Evolutionary conservation across 2,113 vertebrate species (phyloP).

Genomic region (Cryptotis parvus): DNA sequence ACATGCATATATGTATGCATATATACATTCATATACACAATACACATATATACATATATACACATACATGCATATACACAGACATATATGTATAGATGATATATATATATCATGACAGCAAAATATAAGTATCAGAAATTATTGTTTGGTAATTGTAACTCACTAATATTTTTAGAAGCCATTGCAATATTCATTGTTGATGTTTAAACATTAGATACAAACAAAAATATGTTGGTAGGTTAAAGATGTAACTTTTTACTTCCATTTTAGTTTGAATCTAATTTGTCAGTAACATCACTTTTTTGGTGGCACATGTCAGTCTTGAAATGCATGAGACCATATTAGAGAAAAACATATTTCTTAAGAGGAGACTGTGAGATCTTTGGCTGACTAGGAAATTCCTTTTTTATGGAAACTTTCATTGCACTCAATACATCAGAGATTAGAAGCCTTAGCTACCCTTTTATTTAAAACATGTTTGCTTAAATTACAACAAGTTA

Average conservation of each 20-base stretch:
- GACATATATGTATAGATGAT: not conserved
- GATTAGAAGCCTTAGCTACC: conserved; percentile 84
- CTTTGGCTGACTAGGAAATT: conserved; percentile 80
- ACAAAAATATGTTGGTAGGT: not conserved
- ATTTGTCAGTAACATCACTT: conserved; percentile 46
- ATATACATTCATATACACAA: no score
- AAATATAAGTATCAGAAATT: not conserved
- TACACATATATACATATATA: no score
- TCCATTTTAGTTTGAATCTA: not conserved
- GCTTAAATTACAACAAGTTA: conserved; percentile 87
- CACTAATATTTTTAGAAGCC: not conserved
- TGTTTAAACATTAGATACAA: conserved; percentile 67
- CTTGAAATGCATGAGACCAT: conserved; percentile 54
- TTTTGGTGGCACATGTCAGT: conserved; percentile 17
- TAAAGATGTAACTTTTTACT: conserved; percentile 19
- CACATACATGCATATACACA: not conserved
- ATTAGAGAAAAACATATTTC: conserved; percentile 71
- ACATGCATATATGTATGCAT: not conserved
- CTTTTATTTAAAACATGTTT: conserved; percentile 88
- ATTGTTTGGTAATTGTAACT: not conserved
- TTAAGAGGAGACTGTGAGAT: conserved; percentile 58
- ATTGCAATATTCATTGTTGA: not conserved
- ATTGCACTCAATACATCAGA: conserved; percentile 77
- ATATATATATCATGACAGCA: not conserved
- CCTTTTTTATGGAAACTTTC: conserved; percentile 82